A percentile compares a stretch with the other conserved stretches of the same genome.
Conservation (phyloP, 1,140 invertebrate species). For the Bombus picipes region DNA sequence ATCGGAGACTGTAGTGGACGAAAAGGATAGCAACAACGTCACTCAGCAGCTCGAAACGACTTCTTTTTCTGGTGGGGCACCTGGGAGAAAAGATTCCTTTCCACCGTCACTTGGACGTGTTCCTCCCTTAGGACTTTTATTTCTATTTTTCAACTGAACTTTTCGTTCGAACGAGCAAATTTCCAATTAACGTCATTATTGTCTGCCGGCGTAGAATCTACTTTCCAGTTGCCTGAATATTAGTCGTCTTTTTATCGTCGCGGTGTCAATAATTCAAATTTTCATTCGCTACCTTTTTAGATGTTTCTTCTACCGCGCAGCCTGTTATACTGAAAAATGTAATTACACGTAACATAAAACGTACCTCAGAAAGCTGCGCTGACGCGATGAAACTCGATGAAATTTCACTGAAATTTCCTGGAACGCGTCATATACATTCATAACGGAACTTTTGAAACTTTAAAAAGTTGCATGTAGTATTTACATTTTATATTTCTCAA, state of each 20-base stretch:
- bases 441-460: neutral
- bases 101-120: neutral
- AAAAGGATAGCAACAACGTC: constrained; percentile 46
- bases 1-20: constrained; percentile 3
- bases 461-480: neutral
- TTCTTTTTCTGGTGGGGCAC: constrained; percentile 35
- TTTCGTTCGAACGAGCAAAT: neutral
- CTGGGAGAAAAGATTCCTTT: constrained; percentile 37
- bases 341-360: constrained; percentile 38
- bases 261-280: constrained; percentile 6
- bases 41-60: constrained; percentile 38
- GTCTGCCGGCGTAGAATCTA: neutral
- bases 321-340: constrained; percentile 25
- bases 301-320: neutral
- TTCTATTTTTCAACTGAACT: neutral
- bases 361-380: no score
- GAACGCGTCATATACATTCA: neutral
- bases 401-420: neutral
- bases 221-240: neutral
- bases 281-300: neutral
- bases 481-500: no score
- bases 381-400: constrained; percentile 43
- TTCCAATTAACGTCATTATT: constrained; percentile 4
- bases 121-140: neutral
- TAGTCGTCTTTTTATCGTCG: neutral